These are phyloP conservation scores for Coenobita brevimanus DNA, from an alignment of 1,140 invertebrate genomes.

Conservation along the genomic window DNA sequence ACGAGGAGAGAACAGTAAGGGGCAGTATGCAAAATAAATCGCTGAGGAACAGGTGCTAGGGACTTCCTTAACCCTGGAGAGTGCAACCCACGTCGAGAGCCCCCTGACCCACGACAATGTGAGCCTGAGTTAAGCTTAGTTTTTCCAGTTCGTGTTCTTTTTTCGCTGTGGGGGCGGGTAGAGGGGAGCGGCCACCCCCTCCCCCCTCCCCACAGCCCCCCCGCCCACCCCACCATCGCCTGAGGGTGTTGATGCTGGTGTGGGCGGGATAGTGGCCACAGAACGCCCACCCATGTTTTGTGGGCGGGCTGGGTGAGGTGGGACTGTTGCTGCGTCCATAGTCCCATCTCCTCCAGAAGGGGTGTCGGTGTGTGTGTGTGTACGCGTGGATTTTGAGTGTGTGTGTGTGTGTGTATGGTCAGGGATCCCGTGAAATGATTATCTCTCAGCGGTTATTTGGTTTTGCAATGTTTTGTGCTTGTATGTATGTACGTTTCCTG, in stretches of 20 bases:
- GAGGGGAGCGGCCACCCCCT: constrained; percentile 32
- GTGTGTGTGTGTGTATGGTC: too few relatives aligned
- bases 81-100: background rate
- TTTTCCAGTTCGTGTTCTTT: background rate
- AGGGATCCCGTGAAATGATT: too few relatives aligned
- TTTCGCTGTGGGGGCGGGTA: constrained; percentile 16
- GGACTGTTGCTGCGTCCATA: background rate
- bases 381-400: too few relatives aligned
- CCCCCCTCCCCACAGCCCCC: constrained; percentile 23
- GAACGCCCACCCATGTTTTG: background rate
- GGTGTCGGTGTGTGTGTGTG: too few relatives aligned
- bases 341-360: background rate
- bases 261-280: constrained; percentile 4
- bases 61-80: too few relatives aligned
- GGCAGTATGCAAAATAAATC: too few relatives aligned
- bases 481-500: too few relatives aligned
- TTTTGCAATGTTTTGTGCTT: too few relatives aligned
- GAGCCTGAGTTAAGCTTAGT: background rate
- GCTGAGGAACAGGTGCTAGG: too few relatives aligned
- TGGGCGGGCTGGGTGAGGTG: background rate
- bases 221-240: background rate
- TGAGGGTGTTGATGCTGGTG: constrained; percentile 28
- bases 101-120: background rate
- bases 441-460: too few relatives aligned
- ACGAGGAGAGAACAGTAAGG: too few relatives aligned